Percentiles rank a stretch among this genome's conserved stretches.
phyloP scores from a whole-genome alignment of 2,797 vertebrate species.

The Pogoniulus pusillus region DNA sequence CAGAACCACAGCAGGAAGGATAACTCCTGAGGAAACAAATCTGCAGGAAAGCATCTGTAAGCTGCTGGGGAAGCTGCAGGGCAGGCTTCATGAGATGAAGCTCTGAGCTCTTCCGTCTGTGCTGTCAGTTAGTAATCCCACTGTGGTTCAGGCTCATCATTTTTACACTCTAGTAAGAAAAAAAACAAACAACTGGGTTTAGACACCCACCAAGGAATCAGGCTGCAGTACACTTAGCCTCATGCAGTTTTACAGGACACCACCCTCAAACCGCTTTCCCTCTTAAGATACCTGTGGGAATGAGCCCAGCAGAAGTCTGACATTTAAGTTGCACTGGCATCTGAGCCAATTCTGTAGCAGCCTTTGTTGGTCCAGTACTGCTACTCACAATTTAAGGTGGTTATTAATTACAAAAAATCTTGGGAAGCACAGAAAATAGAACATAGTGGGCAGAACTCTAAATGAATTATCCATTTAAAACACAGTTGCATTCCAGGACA shows the following conservation, averaged over 20 bases:
- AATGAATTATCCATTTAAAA: background rate
- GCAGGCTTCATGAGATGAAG: background rate
- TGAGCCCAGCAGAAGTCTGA: background rate
- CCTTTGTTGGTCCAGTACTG: background rate
- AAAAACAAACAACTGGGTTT: background rate
- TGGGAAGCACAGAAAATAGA: background rate
- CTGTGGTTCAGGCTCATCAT: background rate
- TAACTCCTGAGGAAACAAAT: background rate
- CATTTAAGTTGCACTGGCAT: background rate
- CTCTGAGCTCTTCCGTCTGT: background rate
- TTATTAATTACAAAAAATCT: background rate
- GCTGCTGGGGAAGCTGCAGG: background rate
- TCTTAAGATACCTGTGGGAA: background rate
- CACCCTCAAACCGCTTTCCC: background rate
- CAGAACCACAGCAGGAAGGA: background rate
- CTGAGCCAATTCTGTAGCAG: background rate
- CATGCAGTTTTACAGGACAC: background rate
- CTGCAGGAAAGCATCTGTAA: background rate
- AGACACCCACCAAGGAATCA: background rate
- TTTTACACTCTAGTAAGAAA: background rate
- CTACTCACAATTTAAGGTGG: background rate
- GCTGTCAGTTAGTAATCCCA: background rate
- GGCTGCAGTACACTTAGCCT: background rate
- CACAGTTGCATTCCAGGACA: background rate
- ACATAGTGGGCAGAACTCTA: background rate